Evolutionary conservation across 1,140 invertebrate genomes (phyloP), one percentile per base, ranked within the genome.

Genomic region (Amyelois transitella): DNA sequence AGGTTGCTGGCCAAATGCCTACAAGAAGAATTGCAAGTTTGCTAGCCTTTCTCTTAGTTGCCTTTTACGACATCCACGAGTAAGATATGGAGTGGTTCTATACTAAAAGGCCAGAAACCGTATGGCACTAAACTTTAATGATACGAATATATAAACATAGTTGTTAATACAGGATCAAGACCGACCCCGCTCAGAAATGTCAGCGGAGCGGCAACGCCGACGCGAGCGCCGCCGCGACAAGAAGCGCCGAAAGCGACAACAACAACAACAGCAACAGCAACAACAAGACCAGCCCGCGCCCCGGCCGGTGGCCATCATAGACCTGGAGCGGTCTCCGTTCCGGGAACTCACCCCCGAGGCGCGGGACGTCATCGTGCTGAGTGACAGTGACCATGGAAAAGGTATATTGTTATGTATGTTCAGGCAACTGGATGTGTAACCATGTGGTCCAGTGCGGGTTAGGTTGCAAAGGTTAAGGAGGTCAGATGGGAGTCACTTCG

Each of bases 251-350:
- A 90, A 60, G 81, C 90, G 56, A 81, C 90, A 64, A 74, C 89
- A n/a, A 38, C 89, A 32, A 32, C 69, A 64, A 0, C 64, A 69
- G 10, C 18, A 7, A 19, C 20, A 7, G 19, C 64, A 67, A 49
- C 49, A 50, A 2, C 47, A 52, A 19, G 51, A 55, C 64, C 43
- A 64, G 75, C 10, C 71, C 80, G 64, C 70, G 5, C 12, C 57
- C 6, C 55, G 32, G 89, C 91, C 18, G 53, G 93, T 96, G 12
- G 95, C 95, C 2, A 94, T 96, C 25, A 96, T 96, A 52, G 95
- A 96, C 86, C 84, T 96, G 48, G 95, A 96, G 68, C 91, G 93
- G 51, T 95, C 94, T n/a, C 94, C 94, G 0, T 95, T 95, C 76
- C 91, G 93, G 63, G 94, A 95, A 70, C 90, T 94, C 53, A 93